Evolutionary conservation across 2,113 vertebrate genomes (phyloP).

Genomic region (Labeo rohita): DNA sequence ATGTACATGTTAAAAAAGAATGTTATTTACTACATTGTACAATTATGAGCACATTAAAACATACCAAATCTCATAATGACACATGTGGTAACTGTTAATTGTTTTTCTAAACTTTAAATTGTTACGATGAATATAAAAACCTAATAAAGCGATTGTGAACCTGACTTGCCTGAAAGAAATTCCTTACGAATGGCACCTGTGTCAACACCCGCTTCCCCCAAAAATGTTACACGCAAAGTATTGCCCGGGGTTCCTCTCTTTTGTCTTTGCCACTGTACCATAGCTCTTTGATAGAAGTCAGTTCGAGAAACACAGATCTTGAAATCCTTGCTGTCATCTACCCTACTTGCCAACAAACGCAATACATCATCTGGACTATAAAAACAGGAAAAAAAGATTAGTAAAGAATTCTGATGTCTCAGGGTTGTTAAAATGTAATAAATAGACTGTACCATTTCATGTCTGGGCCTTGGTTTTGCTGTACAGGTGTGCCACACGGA

Average conservation of each 20-base stretch:
- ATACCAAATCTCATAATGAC: neutral
- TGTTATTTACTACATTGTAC: neutral
- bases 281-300: slow-evolving; percentile 36
- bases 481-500: too few relatives aligned
- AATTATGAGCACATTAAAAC: too few relatives aligned
- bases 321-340: too few relatives aligned
- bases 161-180: slow-evolving; percentile 40
- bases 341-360: too few relatives aligned
- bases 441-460: too few relatives aligned
- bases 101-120: neutral
- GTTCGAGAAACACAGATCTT: slow-evolving; percentile 38
- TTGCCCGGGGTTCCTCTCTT: slow-evolving; percentile 20
- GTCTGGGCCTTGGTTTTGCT: too few relatives aligned
- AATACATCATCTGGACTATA: too few relatives aligned
- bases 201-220: too few relatives aligned
- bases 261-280: slow-evolving; percentile 48
- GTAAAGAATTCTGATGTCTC: too few relatives aligned
- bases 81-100: too few relatives aligned
- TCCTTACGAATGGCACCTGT: slow-evolving; percentile 37
- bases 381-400: too few relatives aligned
- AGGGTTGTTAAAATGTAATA: too few relatives aligned
- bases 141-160: neutral
- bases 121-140: neutral
- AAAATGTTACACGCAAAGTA: slow-evolving; percentile 16
- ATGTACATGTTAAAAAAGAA: neutral